Base-by-base conservation (phyloP, 2,797 vertebrate species). In the Xiphorhynchus erythropygius region DNA sequence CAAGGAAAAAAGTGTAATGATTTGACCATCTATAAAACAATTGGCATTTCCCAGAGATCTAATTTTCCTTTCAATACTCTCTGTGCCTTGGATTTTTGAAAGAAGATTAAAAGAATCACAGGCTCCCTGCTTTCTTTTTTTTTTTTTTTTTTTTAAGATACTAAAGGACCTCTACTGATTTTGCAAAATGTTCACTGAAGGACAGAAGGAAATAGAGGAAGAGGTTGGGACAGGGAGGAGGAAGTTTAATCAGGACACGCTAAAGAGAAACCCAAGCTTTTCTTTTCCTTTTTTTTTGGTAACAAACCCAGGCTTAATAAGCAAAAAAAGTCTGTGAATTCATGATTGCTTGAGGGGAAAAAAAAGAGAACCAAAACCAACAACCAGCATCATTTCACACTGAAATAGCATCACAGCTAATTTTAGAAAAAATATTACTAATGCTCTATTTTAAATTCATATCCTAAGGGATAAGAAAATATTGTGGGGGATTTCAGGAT, bases 341-440 rank as follows among this genome's bases (percentile, higher is more conserved):
- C 27, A 63, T 27, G 50, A 91, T 49, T 78, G 75, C 85, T 88
- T 59, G 46, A 68, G 24, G 24, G 47, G 1, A 41, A 63, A 52
- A 75, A 75, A 79, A 73, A 44, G 57, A 67, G 19, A 87, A 33
- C 14, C 2, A 4, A 83, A 75, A 3, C 35, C 39, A 59, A 80
- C 59, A 89, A 27, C 30, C 76, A 86, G 50, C 39, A 86, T 41
- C 37, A 37, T 84, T 95, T 94, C 88, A 94, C 64, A 78, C 16
- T 87, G 82, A 96, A 96, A 95, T 22, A 71, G 62, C 71, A 64
- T 87, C 84, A 93, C 63, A 68, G 84, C 65, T 96, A 75, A 94
- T 97, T 96, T 41, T 47, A 87, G 94, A 71, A 69, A 89, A 96
- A 94, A 60, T 73, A 93, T 87, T 95, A 93, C 84, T 91, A 89